Conservation (phyloP, 2,888 invertebrate genomes). For the Sesia apiformis region DNA sequence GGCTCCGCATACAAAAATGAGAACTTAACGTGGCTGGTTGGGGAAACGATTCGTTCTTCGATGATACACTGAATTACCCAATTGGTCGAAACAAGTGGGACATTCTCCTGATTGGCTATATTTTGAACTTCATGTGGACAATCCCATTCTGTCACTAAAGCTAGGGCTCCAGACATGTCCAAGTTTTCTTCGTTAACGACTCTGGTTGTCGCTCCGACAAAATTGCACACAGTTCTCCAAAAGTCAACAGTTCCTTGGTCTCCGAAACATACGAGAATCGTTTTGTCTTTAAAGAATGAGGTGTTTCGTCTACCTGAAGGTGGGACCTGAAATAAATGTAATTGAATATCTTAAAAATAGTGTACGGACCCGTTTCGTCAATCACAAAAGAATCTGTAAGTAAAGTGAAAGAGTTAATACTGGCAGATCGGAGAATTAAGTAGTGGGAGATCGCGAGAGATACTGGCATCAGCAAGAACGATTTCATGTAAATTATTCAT, state of each 20-base stretch:
- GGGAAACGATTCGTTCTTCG: conserved; percentile 67
- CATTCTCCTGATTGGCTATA: conserved; percentile 70
- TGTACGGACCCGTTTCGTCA: too few species aligned
- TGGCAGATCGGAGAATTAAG: too few species aligned
- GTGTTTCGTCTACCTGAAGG: conserved; percentile 40
- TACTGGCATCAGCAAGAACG: too few species aligned
- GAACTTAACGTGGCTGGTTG: conserved; percentile 67
- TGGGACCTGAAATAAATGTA: conserved; percentile 28
- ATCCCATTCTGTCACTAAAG: conserved; percentile 76
- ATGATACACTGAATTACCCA: conserved; percentile 83
- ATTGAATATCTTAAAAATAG: too few species aligned
- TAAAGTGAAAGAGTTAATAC: too few species aligned
- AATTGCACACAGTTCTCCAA: conserved; percentile 76
- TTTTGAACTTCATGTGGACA: conserved; percentile 74
- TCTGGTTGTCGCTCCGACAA: conserved; percentile 69
- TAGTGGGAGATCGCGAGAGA: too few species aligned
- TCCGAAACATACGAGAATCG: conserved; percentile 58
- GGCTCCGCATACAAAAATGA: conserved; percentile 70
- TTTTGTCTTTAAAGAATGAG: conserved; percentile 64
- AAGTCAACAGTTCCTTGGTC: conserved; percentile 69
- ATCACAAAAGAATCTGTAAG: too few species aligned
- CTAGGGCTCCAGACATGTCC: conserved; percentile 57
- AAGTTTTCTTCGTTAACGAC: conserved; percentile 63
- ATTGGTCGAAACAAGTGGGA: conserved; percentile 79
- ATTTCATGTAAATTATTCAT: too few species aligned